These are phyloP conservation scores for Mythimna lalbum DNA, from an alignment of 2,888 invertebrate species.

Conservation along the genomic window DNA sequence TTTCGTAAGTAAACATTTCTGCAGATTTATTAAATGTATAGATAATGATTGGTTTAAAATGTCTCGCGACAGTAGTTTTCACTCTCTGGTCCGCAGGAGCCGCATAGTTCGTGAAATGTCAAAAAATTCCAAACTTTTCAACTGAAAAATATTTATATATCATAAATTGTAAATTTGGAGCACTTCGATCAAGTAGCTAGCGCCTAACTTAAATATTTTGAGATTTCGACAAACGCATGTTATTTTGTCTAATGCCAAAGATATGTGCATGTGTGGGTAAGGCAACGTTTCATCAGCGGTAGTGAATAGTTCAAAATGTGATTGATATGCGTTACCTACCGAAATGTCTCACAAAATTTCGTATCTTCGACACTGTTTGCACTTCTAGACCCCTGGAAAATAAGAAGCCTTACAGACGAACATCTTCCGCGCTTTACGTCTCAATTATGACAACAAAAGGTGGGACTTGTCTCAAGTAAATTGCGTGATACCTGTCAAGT, in stretches of 20 bases:
- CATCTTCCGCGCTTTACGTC: conserved; percentile 59
- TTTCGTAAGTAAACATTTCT: no score
- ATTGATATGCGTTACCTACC: neutral
- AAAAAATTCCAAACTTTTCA: no score
- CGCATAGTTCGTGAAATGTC: no score
- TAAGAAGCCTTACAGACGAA: conserved; percentile 64
- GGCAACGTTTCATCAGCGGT: no score
- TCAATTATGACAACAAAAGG: conserved; percentile 80
- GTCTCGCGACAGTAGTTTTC: no score
- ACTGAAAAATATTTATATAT: no score
- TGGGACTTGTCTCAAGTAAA: conserved; percentile 82
- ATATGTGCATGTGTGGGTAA: no score
- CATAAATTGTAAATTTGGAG: no score
- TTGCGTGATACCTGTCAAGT: conserved; percentile 73
- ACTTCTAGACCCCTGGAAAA: conserved; percentile 10
- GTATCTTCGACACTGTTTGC: neutral
- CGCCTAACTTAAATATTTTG: neutral
- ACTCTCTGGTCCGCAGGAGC: no score
- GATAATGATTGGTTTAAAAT: no score
- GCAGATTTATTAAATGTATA: no score
- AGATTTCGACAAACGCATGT: neutral
- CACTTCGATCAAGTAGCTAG: no score
- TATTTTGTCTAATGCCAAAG: neutral
- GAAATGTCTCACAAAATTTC: neutral
- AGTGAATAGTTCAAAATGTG: neutral